Conservation (phyloP, 1,140 invertebrate species). For the Planococcus citri region DNA sequence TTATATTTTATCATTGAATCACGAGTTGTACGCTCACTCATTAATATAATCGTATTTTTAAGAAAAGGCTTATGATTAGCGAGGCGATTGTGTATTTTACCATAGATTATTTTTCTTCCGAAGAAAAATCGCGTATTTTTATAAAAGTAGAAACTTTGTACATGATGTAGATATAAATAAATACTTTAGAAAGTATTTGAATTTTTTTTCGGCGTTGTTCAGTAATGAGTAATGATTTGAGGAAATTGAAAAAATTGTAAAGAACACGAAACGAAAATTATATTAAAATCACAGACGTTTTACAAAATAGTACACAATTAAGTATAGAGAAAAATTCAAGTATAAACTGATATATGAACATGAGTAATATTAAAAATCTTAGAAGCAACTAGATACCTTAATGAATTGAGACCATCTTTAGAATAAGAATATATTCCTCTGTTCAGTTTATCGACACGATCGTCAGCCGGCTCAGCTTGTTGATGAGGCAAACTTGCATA, state of each 20-base stretch:
- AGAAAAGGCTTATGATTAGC: no score
- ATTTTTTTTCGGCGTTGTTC: neutral
- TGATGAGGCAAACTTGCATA: constrained; percentile 68
- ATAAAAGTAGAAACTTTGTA: neutral
- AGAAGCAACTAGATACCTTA: constrained; percentile 38
- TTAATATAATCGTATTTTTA: no score
- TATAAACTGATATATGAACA: constrained; percentile 29
- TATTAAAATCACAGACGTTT: constrained; percentile 23
- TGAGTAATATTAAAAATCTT: constrained; percentile 26
- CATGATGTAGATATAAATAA: neutral
- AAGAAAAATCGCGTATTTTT: neutral
- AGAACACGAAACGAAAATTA: neutral
- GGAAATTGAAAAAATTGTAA: neutral
- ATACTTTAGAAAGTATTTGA: neutral
- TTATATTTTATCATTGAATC: no score
- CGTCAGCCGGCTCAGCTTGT: constrained; percentile 38
- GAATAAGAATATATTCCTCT: constrained; percentile 41
- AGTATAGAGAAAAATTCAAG: neutral
- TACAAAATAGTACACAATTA: neutral
- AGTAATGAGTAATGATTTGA: neutral
- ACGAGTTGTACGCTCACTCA: no score
- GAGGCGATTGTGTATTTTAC: no score
- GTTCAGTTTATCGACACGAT: constrained; percentile 32
- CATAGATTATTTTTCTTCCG: neutral
- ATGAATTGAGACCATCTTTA: constrained; percentile 54